A percentile compares a stretch with the other conserved stretches of the same genome.
These are phyloP conservation scores for Callopanchax toddi DNA, from an alignment of 2,113 vertebrate genomes.

Conservation along the genomic window DNA sequence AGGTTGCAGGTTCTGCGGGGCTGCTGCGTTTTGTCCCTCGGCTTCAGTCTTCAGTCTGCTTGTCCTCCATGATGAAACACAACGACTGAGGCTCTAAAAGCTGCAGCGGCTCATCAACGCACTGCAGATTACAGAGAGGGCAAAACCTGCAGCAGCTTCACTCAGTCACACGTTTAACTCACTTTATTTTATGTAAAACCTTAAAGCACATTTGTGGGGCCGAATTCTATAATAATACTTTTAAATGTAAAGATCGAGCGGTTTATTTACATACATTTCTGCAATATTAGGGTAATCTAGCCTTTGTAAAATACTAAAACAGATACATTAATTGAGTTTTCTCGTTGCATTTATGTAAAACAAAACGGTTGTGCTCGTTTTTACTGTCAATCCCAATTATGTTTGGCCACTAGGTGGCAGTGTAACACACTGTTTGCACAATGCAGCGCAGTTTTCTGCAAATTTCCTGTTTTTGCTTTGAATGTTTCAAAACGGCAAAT, in stretches of 20 bases:
- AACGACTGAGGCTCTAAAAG: slow-evolving; percentile 19
- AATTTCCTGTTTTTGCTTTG: neutral
- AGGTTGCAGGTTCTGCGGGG: slow-evolving; percentile 4
- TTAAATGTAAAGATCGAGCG: neutral
- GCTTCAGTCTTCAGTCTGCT: slow-evolving; percentile 51
- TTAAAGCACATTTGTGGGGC: neutral
- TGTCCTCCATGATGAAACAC: slow-evolving; percentile 71
- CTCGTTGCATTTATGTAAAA: neutral
- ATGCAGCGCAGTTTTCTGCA: too few relatives aligned
- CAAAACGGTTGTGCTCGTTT: too few relatives aligned
- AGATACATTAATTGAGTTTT: neutral
- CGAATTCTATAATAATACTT: neutral
- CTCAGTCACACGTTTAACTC: neutral
- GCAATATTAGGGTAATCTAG: neutral
- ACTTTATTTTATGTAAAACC: neutral
- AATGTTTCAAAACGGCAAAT: too few relatives aligned
- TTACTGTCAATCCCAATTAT: neutral
- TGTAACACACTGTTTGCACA: neutral
- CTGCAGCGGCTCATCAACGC: slow-evolving; percentile 28
- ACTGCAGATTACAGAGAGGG: slow-evolving; percentile 17
- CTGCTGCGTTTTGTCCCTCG: slow-evolving; percentile 37
- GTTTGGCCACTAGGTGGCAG: slow-evolving; percentile 6
- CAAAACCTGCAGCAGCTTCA: neutral
- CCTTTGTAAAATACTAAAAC: neutral
- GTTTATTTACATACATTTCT: neutral